A percentile compares a stretch with the other conserved stretches of the same genome.
Evolutionary conservation across 2,113 vertebrate species (phyloP).

Genomic region (Brachypodius melanocephalos): DNA sequence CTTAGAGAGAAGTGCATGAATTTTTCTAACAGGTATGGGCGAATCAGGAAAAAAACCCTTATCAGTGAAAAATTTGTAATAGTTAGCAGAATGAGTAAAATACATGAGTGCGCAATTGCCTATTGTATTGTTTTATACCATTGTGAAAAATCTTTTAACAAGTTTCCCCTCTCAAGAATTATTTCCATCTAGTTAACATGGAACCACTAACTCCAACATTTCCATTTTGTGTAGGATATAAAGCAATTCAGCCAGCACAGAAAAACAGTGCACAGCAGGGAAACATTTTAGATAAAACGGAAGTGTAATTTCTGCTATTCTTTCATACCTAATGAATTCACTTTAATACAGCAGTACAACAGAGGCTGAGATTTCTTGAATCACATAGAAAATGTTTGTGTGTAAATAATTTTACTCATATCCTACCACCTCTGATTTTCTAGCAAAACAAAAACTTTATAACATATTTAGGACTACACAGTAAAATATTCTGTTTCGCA

Average conservation of each 20-base stretch:
- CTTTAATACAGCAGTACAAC: slow-evolving; percentile 39
- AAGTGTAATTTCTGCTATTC: slow-evolving; percentile 40
- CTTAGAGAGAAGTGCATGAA: neutral
- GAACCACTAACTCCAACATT: slow-evolving; percentile 38
- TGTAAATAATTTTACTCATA: neutral
- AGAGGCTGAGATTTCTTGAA: neutral
- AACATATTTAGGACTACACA: neutral
- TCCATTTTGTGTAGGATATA: neutral
- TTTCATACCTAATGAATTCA: slow-evolving; percentile 32
- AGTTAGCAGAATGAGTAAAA: neutral
- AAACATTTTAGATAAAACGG: slow-evolving; percentile 49
- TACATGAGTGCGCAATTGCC: slow-evolving; percentile 14
- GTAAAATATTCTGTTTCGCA: neutral
- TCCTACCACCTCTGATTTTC: neutral
- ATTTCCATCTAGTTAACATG: slow-evolving; percentile 30
- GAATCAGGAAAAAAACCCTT: neutral
- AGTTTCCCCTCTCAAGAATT: slow-evolving; percentile 37
- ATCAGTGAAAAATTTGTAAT: neutral
- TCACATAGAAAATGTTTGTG: neutral
- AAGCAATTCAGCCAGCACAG: slow-evolving; percentile 12
- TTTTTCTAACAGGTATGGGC: slow-evolving; percentile 9
- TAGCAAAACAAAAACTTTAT: neutral
- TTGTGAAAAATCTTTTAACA: slow-evolving; percentile 34
- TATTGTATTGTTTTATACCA: slow-evolving; percentile 34
- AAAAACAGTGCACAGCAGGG: slow-evolving; percentile 40